phyloP scores from a whole-genome alignment of 2,113 vertebrate species.

The Apodemus speciosus region DNA sequence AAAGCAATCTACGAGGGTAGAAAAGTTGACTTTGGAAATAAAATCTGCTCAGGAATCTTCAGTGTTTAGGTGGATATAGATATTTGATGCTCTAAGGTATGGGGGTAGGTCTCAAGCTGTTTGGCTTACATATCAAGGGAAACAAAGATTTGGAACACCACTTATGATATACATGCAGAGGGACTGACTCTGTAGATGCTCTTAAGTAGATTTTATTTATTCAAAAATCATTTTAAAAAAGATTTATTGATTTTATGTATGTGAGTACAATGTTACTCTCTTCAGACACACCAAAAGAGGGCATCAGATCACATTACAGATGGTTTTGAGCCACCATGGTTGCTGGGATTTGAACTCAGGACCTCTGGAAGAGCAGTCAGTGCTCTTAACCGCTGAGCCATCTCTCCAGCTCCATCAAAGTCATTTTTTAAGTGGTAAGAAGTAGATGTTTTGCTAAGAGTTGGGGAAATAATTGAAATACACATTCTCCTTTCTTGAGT shows the following conservation, averaged over 20 bases:
- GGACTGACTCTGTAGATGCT: not conserved
- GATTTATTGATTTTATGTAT: too few relatives aligned
- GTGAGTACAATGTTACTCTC: too few relatives aligned
- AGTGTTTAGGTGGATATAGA: not conserved
- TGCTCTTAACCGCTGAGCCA: too few relatives aligned
- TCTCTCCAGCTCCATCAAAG: too few relatives aligned
- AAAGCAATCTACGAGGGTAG: not conserved
- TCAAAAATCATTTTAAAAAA: too few relatives aligned
- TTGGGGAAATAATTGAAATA: not conserved
- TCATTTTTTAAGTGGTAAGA: not conserved
- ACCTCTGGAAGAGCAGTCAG: too few relatives aligned
- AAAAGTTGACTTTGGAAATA: not conserved
- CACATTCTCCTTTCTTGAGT: not conserved
- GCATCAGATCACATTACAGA: too few relatives aligned
- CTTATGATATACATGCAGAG: not conserved
- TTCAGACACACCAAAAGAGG: too few relatives aligned
- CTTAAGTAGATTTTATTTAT: not conserved
- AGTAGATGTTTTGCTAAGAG: not conserved
- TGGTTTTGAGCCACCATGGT: too few relatives aligned
- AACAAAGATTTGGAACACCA: not conserved
- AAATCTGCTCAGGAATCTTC: not conserved
- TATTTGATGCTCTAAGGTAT: not conserved
- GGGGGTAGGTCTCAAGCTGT: not conserved
- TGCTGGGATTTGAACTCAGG: too few relatives aligned
- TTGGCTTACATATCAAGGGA: constrained; percentile 1